These are phyloP conservation scores for Cordilura impudica DNA, from an alignment of 2,888 invertebrate genomes.

Conservation along the genomic window DNA sequence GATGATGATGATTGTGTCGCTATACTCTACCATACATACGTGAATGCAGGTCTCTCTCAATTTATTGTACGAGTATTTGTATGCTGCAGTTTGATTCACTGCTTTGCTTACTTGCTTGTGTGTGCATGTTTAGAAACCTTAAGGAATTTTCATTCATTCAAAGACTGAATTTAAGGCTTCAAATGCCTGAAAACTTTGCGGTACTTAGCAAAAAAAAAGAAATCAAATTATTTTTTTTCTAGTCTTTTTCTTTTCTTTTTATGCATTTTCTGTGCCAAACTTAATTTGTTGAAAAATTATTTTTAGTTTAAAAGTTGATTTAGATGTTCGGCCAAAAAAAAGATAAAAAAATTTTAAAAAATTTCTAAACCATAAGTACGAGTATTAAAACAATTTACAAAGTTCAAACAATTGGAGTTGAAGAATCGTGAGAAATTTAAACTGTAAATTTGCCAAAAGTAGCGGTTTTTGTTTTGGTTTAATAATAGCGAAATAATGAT, in stretches of 20 bases:
- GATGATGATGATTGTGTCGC: not conserved
- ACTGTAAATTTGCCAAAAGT: conserved; percentile 39
- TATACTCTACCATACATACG: not conserved
- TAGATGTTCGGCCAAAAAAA: conserved; percentile 25
- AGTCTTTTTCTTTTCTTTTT: not conserved
- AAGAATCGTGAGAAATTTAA: conserved; percentile 53
- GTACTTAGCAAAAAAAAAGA: conserved; percentile 20
- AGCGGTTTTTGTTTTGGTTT: not conserved
- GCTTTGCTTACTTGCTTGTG: not conserved
- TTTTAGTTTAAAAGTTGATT: conserved; percentile 36
- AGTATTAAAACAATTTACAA: conserved; percentile 48
- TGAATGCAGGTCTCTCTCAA: not conserved
- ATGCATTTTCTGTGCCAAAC: conserved; percentile 36
- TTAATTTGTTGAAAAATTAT: conserved; percentile 28
- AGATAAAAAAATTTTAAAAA: not conserved
- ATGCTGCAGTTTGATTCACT: conserved; percentile 39
- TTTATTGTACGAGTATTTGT: conserved; percentile 17
- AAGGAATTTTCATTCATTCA: conserved; percentile 31
- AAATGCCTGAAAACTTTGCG: conserved; percentile 37
- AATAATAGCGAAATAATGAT: not conserved
- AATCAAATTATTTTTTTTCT: conserved; percentile 45
- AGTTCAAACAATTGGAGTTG: conserved; percentile 29
- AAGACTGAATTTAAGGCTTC: conserved; percentile 37
- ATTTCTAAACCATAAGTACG: conserved; percentile 11
- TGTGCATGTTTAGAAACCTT: conserved; percentile 16